Evolutionary conservation across 2,113 vertebrate genomes (phyloP).

Genomic region (Synchiropus splendidus): DNA sequence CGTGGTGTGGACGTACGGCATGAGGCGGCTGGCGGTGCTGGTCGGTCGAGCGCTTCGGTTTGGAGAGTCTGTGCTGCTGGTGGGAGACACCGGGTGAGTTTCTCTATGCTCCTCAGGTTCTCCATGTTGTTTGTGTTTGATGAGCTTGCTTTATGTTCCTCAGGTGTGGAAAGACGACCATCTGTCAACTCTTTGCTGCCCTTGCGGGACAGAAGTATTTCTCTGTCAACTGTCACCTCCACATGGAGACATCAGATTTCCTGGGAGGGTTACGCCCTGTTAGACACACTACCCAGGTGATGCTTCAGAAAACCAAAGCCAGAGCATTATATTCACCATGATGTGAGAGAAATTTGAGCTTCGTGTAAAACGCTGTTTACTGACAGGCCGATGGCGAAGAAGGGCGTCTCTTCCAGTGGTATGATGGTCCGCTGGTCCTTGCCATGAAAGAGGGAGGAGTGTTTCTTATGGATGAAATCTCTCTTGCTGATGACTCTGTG

Average conservation of each 20-base stretch:
- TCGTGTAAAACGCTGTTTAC: conserved; percentile 16
- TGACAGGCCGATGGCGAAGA: conserved; percentile 70
- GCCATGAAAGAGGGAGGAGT: conserved; percentile 86
- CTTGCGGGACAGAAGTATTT: conserved; percentile 75
- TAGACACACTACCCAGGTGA: conserved; percentile 67
- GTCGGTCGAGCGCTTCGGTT: conserved; percentile 85
- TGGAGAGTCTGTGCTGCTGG: conserved; percentile 85
- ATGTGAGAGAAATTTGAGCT: too few species aligned
- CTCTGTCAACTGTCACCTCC: conserved; percentile 87
- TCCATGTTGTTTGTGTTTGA: background rate
- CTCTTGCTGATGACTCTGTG: conserved; percentile 93
- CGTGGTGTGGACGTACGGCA: conserved; percentile 83
- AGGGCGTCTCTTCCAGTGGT: conserved; percentile 85
- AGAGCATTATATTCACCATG: too few species aligned
- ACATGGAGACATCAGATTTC: conserved; percentile 97
- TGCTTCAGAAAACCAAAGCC: background rate
- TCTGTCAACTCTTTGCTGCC: conserved; percentile 91
- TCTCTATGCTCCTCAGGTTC: too few species aligned
- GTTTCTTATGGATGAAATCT: conserved; percentile 96
- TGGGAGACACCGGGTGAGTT: conserved; percentile 91
- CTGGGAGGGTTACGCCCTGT: conserved; percentile 84
- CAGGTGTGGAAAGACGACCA: conserved; percentile 95
- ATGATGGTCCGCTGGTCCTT: conserved; percentile 86
- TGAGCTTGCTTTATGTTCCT: too few species aligned
- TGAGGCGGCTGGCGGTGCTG: conserved; percentile 81